phyloP scores from a whole-genome alignment of 2,113 vertebrate species.

The Gopherus evgoodei region DNA sequence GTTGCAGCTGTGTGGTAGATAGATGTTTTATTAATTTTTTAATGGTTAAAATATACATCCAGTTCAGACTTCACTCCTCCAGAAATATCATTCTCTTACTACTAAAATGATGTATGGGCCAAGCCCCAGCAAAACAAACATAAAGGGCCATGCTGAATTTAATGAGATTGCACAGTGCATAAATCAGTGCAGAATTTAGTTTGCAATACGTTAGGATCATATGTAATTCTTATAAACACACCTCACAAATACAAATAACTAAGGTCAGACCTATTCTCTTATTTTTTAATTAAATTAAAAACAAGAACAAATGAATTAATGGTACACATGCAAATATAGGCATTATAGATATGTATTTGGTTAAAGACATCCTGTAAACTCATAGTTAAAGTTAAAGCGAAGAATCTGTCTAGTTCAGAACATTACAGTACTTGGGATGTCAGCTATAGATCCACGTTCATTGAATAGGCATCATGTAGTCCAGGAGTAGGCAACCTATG shows the following conservation, averaged over 20 bases:
- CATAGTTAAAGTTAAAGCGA: not conserved
- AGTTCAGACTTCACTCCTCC: not conserved
- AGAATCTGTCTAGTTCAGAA: not conserved
- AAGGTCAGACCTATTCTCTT: not conserved
- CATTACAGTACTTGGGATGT: not conserved
- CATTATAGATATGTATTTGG: not conserved
- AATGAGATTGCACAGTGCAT: not conserved
- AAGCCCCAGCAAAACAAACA: not conserved
- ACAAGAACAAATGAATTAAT: not conserved
- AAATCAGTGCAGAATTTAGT: not conserved
- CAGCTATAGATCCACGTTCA: not conserved
- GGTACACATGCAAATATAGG: not conserved
- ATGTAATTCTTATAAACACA: not conserved
- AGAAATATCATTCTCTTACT: not conserved
- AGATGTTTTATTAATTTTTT: not conserved
- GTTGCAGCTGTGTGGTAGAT: not conserved
- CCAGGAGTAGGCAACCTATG: no score
- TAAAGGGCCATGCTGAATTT: not conserved
- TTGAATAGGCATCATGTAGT: not conserved
- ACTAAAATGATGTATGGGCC: accelerated
- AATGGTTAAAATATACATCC: not conserved
- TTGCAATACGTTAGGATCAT: not conserved
- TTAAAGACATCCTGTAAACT: not conserved
- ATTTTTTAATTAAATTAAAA: not conserved
- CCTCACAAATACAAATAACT: not conserved